These are phyloP conservation scores for Colletes gigas DNA, from an alignment of 1,140 invertebrate species.

Conservation along the genomic window DNA sequence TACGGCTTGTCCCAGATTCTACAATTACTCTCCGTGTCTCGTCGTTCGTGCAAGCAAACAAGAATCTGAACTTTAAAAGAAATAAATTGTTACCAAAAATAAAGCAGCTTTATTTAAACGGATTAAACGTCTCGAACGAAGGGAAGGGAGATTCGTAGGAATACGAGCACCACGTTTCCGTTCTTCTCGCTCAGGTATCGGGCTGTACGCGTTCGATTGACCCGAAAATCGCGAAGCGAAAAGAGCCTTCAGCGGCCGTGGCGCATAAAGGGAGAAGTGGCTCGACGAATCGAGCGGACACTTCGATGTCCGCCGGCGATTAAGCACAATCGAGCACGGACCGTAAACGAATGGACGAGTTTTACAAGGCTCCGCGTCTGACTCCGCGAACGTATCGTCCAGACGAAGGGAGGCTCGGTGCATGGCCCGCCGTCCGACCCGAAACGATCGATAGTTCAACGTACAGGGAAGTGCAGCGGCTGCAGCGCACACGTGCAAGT, in stretches of 20 bases:
- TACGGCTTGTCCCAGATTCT: too few relatives aligned
- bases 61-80: too few relatives aligned
- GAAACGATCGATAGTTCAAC: conserved; percentile 79
- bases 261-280: not conserved
- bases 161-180: too few relatives aligned
- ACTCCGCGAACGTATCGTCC: not conserved
- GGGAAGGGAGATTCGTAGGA: too few relatives aligned
- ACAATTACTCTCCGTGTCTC: too few relatives aligned
- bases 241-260: not conserved
- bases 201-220: not conserved
- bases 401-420: conserved; percentile 1
- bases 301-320: not conserved
- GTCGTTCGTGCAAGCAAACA: too few relatives aligned
- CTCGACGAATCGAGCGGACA: not conserved
- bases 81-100: too few relatives aligned
- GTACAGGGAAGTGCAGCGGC: conserved; percentile 73
- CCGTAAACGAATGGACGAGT: not conserved
- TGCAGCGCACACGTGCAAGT: conserved; percentile 62
- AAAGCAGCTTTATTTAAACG: too few relatives aligned
- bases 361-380: not conserved
- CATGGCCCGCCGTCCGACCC: conserved; percentile 46
- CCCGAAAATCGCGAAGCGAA: not conserved
- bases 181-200: too few relatives aligned
- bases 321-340: conserved; percentile 1
- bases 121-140: too few relatives aligned